Conservation (phyloP, 2,888 invertebrate genomes). For the Epinotia demarniana region DNA sequence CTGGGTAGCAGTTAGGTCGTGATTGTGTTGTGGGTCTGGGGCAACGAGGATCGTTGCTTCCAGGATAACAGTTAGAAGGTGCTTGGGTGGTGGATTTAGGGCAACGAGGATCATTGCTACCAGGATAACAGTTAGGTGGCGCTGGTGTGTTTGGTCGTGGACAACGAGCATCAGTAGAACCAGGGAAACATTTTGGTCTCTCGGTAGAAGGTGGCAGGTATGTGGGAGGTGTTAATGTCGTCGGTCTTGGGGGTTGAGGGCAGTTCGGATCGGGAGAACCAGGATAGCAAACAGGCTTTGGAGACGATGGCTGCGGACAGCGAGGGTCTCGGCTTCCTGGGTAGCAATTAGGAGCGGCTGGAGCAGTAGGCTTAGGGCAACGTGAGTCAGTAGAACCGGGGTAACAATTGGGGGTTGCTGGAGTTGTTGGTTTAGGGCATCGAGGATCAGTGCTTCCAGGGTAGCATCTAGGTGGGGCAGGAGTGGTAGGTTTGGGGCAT, state of each 20-base stretch:
- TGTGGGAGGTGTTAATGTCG: conserved; percentile 52
- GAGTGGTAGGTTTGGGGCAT: conserved; percentile 59
- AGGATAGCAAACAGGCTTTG: conserved; percentile 48
- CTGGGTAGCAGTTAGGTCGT: background rate
- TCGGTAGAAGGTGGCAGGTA: conserved; percentile 47
- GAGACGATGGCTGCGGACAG: conserved; percentile 58
- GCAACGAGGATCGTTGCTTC: too few species aligned
- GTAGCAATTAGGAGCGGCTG: conserved; percentile 52
- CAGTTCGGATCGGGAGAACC: conserved; percentile 58
- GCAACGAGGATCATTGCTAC: conserved; percentile 34
- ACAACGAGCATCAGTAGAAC: conserved; percentile 42
- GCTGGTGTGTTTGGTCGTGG: background rate
- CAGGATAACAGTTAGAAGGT: too few species aligned
- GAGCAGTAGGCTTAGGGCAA: conserved; percentile 58
- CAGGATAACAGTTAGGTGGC: background rate
- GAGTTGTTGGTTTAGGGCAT: conserved; percentile 58
- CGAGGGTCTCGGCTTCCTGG: conserved; percentile 49
- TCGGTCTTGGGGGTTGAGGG: conserved; percentile 50
- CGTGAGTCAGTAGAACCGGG: conserved; percentile 49
- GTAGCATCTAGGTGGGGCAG: conserved; percentile 53
- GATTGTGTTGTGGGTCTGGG: background rate
- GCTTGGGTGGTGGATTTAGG: background rate
- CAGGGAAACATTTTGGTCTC: conserved; percentile 26
- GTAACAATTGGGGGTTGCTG: conserved; percentile 52
- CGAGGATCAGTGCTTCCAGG: conserved; percentile 54